Base-by-base conservation (phyloP, 2,113 vertebrate species). In the Girardinichthys multiradiatus region DNA sequence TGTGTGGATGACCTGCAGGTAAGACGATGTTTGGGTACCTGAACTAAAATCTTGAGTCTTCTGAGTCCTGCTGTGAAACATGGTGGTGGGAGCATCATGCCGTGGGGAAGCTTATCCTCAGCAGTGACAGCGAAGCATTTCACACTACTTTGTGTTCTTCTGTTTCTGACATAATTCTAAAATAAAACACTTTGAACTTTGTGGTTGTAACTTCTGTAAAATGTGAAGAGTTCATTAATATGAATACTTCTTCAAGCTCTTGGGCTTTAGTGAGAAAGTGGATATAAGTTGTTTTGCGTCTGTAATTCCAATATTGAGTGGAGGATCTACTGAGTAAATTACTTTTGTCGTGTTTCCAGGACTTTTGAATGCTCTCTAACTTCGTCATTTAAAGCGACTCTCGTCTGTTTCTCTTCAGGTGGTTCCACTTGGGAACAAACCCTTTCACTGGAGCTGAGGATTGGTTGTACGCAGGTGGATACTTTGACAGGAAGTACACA, bases 401-500 rank as follows among this genome's bases (percentile, higher is more conserved):
- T 28, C 10, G 12, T 24, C 0, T 70, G 63, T 68, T 62, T 28
- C n/a, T 66, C 51, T 13, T 24, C 91, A 99, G 98, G 82, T 99
- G 98, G 98, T 99, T 99, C 86, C 92, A 92, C 81, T 92, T 92
- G 84, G 96, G 95, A 86, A 93, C 84, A 37, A 98, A 98, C 90
- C 96, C 95, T 1, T 89, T 97, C 77, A 97, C 95, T 1, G 95
- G 95, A 82, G 91, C 94, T 0, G 87, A 96, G 65, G 98, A 99
- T 76, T 99, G 97, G 98, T 87, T 97, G 60, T 99, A 97, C 84
- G 90, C 94, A 12, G 97, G 97, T 57, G 95, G 96, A 77, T 99
- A 99, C 94, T 98, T 98, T 83, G 97, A 99, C 87, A 96, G 97
- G 89, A 95, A 96, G 70, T 98, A 96, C 93, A 94, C 95, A 30